Base-by-base conservation (phyloP, 2,797 vertebrate species). In the Myotis pilosus region DNA sequence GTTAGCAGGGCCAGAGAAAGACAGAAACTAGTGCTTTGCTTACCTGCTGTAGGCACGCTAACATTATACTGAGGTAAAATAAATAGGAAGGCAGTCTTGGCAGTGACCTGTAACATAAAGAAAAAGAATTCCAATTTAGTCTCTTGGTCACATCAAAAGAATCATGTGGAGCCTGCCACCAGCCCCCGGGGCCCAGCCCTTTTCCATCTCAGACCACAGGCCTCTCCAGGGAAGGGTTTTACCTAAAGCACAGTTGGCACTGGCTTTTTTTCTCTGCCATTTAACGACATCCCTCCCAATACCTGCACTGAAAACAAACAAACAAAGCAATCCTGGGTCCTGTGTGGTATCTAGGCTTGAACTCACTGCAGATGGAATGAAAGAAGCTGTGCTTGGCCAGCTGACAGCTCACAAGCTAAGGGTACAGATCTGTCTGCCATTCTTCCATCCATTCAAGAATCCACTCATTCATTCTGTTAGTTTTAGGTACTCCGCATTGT, bases 11-110 rank as follows among this genome's bases (percentile, higher is more conserved):
- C 47, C 41, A 55, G 38, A 55, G 13, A 49, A 33, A 86, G 53
- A 55, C 0, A 12, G 12, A 71, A 71, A 78, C 17, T 53, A 12
- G 13, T 2, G n/a, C 19, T 82, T 71, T 82, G 88, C 98, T 97
- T 98, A 99, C 99, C 99, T 99, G 99, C 96, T 86, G 98, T 98
- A 94, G 98, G 97, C 92, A 99, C 98, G 30, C 99, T 99, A 95
- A 99, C 96, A 13, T 99, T 99, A 96, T 99, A 99, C 98, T 99
- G 99, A 97, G 99, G 99, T 98, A 99, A 99, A 98, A 99, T 99
- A 98, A 99, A 99, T 96, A 99, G 97, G 97, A 99, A 99, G 97
- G 99, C 99, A 88, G 99, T 99, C 98, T 99, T 99, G 94, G 99
- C 99, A 49, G 99, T 99, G 79, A 99, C 99, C 99, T 99, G 98